Percentiles rank a stretch among this genome's conserved stretches.
Conservation (phyloP, 1,140 invertebrate genomes). For the Homalodisca vitripennis region DNA sequence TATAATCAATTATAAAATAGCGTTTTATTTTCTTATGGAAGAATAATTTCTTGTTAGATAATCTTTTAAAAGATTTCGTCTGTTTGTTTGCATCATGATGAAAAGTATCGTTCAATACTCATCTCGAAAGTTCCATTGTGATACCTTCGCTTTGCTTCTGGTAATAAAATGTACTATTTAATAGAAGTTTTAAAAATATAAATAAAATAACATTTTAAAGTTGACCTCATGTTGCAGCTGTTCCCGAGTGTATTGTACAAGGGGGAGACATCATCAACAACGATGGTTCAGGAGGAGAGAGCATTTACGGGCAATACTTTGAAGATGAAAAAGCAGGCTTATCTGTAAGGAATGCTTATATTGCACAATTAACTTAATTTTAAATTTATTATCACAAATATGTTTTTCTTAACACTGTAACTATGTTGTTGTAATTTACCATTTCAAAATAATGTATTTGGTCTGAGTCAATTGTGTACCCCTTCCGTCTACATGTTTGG, state of each 20-base stretch:
- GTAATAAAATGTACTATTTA: neutral
- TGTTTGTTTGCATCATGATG: neutral
- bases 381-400: too few relatives aligned
- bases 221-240: constrained; percentile 54
- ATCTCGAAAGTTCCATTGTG: too few relatives aligned
- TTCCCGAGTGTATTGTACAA: constrained; percentile 78
- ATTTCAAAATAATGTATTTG: too few relatives aligned
- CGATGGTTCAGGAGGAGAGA: constrained; percentile 87
- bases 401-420: too few relatives aligned
- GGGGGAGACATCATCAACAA: constrained; percentile 79
- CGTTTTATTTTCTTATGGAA: too few relatives aligned
- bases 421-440: too few relatives aligned
- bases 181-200: neutral
- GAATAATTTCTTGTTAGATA: neutral
- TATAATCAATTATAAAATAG: too few relatives aligned
- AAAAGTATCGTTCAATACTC: neutral
- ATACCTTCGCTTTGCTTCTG: too few relatives aligned
- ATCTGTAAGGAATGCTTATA: too few relatives aligned
- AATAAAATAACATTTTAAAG: neutral
- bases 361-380: too few relatives aligned
- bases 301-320: constrained; percentile 89
- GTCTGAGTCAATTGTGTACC: too few relatives aligned
- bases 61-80: neutral
- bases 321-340: constrained; percentile 87
- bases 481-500: too few relatives aligned